phyloP scores from a whole-genome alignment of 2,888 invertebrate species.

The Metallyticus violacea region DNA sequence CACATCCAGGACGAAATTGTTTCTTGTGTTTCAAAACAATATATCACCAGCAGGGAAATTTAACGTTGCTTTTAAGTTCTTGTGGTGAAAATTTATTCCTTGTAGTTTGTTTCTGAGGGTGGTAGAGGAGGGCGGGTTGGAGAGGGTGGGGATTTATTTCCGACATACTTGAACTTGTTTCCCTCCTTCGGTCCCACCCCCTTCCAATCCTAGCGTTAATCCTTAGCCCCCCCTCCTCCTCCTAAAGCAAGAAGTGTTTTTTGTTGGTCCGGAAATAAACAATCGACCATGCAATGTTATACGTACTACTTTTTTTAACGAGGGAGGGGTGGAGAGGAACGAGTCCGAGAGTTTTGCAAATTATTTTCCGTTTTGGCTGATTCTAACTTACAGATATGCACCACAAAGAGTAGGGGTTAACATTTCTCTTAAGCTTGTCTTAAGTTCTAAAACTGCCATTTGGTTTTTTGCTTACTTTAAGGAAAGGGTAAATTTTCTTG shows the following conservation, averaged over 20 bases:
- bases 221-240: not conserved
- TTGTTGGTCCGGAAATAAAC: slow-evolving; percentile 8
- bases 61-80: slow-evolving; percentile 14
- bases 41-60: slow-evolving; percentile 1
- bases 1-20: not conserved
- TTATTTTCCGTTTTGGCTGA: not conserved
- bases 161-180: slow-evolving; percentile 17
- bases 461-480: not conserved
- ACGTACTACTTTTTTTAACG: not conserved
- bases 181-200: not conserved
- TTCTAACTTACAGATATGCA: not conserved
- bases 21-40: not conserved
- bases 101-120: not conserved
- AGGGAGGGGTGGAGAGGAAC: not conserved
- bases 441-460: not conserved
- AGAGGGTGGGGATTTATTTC: not conserved
- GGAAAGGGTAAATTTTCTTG: not conserved
- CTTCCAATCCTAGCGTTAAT: not conserved
- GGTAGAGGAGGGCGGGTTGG: not conserved
- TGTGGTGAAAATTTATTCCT: not conserved
- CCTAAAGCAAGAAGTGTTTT: not conserved
- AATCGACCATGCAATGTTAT: not conserved
- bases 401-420: not conserved
- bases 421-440: not conserved
- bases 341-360: not conserved